Evolutionary conservation across 2,888 invertebrate genomes (phyloP).

Genomic region (Platycnemis pennipes): DNA sequence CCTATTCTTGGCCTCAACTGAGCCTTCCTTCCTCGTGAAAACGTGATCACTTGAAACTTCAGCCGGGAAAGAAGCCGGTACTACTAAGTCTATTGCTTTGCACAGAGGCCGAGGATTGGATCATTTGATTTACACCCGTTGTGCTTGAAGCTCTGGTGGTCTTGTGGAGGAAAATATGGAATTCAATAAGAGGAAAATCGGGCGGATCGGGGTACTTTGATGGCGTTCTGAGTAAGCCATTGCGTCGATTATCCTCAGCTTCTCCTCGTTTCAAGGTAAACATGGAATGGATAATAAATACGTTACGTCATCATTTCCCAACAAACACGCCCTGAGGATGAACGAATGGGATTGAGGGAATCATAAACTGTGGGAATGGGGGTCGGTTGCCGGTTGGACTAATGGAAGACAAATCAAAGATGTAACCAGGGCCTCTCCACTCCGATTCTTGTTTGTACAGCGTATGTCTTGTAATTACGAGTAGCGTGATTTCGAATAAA

Average conservation of each 20-base stretch:
- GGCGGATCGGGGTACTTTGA: too few relatives aligned
- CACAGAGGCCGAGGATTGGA: too few relatives aligned
- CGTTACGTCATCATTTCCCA: background rate
- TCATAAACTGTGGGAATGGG: background rate
- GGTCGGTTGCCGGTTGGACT: background rate
- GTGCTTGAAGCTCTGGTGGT: too few relatives aligned
- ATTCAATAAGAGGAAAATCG: too few relatives aligned
- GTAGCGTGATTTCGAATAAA: background rate
- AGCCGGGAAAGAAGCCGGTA: too few relatives aligned
- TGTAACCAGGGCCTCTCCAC: background rate
- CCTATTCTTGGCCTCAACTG: too few relatives aligned
- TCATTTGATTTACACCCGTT: too few relatives aligned
- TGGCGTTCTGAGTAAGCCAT: too few relatives aligned
- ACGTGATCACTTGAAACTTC: too few relatives aligned
- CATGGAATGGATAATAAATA: slow-evolving; percentile 7
- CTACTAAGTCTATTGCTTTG: too few relatives aligned
- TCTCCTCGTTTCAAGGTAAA: background rate
- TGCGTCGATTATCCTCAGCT: background rate
- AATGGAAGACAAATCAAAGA: background rate
- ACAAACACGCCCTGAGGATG: background rate
- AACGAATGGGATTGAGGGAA: background rate
- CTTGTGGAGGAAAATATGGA: too few relatives aligned
- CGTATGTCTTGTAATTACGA: background rate
- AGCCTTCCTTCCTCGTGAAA: too few relatives aligned
- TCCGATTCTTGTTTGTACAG: background rate